These are phyloP conservation scores for Drosophila multiciliata DNA, from an alignment of 2,888 invertebrate genomes.

Conservation along the genomic window DNA sequence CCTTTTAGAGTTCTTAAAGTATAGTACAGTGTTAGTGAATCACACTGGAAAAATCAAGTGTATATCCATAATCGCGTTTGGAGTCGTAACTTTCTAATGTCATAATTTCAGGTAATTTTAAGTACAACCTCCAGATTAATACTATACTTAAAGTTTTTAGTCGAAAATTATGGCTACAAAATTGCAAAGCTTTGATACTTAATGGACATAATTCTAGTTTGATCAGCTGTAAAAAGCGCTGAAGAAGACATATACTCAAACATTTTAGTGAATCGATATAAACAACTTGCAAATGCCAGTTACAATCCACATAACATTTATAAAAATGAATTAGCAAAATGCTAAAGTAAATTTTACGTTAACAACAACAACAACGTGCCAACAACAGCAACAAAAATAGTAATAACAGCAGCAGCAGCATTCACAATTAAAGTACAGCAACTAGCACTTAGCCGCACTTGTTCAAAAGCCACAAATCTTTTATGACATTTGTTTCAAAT, in stretches of 20 bases:
- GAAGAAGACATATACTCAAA: background rate
- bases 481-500: slow-evolving; percentile 74
- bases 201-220: background rate
- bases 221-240: background rate
- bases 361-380: slow-evolving; percentile 19
- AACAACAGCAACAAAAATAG: slow-evolving; percentile 8
- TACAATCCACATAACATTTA: slow-evolving; percentile 50
- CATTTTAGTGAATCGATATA: slow-evolving; percentile 12
- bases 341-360: slow-evolving; percentile 30
- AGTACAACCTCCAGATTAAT: background rate
- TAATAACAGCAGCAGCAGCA: slow-evolving; percentile 10
- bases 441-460: slow-evolving; percentile 71
- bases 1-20: background rate
- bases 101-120: no score
- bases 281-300: slow-evolving; percentile 48
- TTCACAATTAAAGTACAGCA: slow-evolving; percentile 52
- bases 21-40: background rate
- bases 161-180: background rate
- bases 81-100: background rate
- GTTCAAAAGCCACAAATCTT: slow-evolving; percentile 69
- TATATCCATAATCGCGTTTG: background rate
- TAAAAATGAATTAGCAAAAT: slow-evolving; percentile 55
- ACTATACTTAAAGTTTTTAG: background rate
- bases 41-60: background rate
- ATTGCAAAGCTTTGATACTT: background rate